Percentiles rank a stretch among this genome's conserved stretches.
Conservation (phyloP, 2,113 vertebrate genomes). For the Deroptyus accipitrinus region DNA sequence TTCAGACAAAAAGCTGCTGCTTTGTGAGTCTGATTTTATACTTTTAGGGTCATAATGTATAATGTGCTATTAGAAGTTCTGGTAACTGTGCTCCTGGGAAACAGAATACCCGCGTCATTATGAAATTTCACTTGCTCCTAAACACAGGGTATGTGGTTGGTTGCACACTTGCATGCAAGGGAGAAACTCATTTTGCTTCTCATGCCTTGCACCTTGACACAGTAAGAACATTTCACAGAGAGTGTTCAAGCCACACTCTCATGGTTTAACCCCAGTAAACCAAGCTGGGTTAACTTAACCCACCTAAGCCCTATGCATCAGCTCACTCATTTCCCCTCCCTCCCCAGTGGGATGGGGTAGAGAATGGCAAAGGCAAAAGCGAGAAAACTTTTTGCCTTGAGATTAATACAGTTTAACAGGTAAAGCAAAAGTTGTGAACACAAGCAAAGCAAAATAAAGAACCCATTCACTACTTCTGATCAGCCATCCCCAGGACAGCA, state of each 20-base stretch:
- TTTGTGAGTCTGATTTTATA: background rate
- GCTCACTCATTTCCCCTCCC: background rate
- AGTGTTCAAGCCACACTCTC: background rate
- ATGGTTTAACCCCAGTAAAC: background rate
- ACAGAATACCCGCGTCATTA: background rate
- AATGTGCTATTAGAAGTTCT: background rate
- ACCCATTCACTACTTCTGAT: background rate
- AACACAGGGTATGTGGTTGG: background rate
- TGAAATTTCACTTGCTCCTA: background rate
- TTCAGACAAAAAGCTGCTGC: background rate
- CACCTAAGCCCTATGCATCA: background rate
- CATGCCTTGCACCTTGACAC: background rate
- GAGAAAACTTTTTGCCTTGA: background rate
- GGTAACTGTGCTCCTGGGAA: background rate
- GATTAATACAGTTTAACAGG: background rate
- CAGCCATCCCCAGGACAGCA: background rate
- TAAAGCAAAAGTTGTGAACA: background rate
- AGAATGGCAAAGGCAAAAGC: background rate
- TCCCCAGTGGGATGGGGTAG: background rate
- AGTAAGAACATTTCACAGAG: background rate
- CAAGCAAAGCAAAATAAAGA: background rate
- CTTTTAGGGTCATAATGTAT: background rate
- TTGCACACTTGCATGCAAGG: background rate
- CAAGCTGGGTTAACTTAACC: too few species aligned
- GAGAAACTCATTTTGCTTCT: background rate